These are phyloP conservation scores for Candidula unifasciata DNA, from an alignment of 2,888 invertebrate species.

Conservation along the genomic window DNA sequence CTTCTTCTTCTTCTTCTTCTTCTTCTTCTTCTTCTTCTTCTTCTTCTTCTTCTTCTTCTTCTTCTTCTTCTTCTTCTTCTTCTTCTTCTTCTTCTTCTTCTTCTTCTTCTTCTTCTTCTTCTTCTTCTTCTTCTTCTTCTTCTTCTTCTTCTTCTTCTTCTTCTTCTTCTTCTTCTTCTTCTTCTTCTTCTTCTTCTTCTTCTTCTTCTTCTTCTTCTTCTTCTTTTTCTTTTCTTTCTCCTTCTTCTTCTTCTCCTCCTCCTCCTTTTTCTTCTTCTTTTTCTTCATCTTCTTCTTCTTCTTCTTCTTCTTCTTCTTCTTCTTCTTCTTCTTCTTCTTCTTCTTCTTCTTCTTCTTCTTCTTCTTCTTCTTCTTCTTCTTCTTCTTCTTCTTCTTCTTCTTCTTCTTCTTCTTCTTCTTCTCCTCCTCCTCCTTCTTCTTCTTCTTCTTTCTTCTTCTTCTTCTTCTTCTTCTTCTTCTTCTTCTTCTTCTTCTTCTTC, in stretches of 20 bases:
- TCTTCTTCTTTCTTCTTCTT: neutral
- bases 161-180: neutral
- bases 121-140: neutral
- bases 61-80: neutral
- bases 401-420: neutral
- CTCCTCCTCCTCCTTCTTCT: neutral
- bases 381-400: neutral
- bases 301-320: too few relatives aligned
- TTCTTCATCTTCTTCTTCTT: too few relatives aligned
- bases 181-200: neutral
- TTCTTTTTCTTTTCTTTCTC: neutral
- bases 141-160: neutral
- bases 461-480: neutral
- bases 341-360: neutral
- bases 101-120: slow-evolving; percentile 5
- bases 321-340: too few relatives aligned
- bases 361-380: neutral
- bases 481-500: neutral
- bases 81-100: neutral
- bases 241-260: too few relatives aligned
- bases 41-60: neutral
- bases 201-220: neutral
- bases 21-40: neutral
- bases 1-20: too few relatives aligned
- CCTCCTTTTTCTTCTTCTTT: too few relatives aligned